phyloP scores from a whole-genome alignment of 2,888 invertebrate species.

The Azorinus chamasolen region DNA sequence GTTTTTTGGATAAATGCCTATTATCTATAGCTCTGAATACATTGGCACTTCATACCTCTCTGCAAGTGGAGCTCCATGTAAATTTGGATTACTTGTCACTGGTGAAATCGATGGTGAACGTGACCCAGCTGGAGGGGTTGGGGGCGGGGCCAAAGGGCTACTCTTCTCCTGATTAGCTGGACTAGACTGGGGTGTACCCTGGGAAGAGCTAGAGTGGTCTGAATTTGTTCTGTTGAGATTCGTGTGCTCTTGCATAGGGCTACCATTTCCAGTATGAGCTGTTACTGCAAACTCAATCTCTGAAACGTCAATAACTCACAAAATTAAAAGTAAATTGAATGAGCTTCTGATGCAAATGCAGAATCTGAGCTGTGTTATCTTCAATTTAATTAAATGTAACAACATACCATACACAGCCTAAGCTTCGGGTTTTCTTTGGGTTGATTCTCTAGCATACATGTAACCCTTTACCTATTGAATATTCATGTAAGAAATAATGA shows the following conservation, averaged over 20 bases:
- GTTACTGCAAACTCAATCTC: constrained; percentile 38
- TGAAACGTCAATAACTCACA: constrained; percentile 25
- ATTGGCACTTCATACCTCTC: constrained; percentile 68
- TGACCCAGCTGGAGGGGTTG: constrained; percentile 27
- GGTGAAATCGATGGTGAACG: constrained; percentile 60
- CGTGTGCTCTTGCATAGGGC: constrained; percentile 12
- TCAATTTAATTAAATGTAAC: no score
- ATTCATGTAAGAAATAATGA: no score
- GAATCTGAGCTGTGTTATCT: no score
- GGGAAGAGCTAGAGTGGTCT: constrained; percentile 51
- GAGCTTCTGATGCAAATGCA: no score
- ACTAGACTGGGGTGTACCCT: constrained; percentile 60
- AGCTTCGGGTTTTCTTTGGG: no score
- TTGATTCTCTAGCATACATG: no score
- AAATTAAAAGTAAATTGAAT: no score
- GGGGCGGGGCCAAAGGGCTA: constrained; percentile 27
- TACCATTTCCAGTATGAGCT: no score
- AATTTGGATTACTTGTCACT: constrained; percentile 42
- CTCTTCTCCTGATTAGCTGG: constrained; percentile 48
- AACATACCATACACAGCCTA: no score
- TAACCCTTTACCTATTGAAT: no score
- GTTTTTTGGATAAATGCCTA: no score
- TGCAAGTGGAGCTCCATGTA: constrained; percentile 59
- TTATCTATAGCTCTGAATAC: no score
- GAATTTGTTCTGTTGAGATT: constrained; percentile 49